Conservation (phyloP, 1,140 invertebrate species). For the Spodoptera litura region DNA sequence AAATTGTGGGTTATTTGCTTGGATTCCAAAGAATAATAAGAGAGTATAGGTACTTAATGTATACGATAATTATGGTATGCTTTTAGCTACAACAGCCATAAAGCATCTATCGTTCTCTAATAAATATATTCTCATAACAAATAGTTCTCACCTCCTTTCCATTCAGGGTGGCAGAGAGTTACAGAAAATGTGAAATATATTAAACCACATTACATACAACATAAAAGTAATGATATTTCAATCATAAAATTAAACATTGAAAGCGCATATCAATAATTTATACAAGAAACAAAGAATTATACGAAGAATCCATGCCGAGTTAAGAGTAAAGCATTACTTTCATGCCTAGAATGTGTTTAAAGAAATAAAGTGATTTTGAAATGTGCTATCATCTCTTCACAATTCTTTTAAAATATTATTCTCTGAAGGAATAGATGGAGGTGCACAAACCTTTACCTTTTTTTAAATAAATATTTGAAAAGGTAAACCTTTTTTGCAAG, state of each 20-base stretch:
- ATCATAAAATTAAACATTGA: conserved; percentile 38
- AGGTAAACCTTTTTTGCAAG: too few relatives aligned
- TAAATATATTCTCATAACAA: not conserved
- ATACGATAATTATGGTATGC: not conserved
- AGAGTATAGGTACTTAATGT: not conserved
- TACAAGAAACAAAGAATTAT: not conserved
- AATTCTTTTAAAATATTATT: too few relatives aligned
- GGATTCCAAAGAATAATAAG: not conserved
- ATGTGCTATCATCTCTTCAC: not conserved
- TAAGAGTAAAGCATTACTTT: conserved; percentile 51
- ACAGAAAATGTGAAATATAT: conserved; percentile 55
- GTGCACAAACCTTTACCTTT: too few relatives aligned
- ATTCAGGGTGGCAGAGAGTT: conserved; percentile 55
- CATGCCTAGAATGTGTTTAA: conserved; percentile 63
- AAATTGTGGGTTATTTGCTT: conserved; percentile 38
- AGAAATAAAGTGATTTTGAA: conserved; percentile 28
- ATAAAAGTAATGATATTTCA: conserved; percentile 53
- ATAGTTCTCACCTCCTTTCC: conserved; percentile 69
- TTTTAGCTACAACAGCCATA: conserved; percentile 13
- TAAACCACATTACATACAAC: conserved; percentile 64
- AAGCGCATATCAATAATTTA: conserved; percentile 32
- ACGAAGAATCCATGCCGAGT: not conserved
- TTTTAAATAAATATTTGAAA: too few relatives aligned
- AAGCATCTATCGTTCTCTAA: not conserved
- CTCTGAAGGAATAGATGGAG: too few relatives aligned